A percentile compares a stretch with the other conserved stretches of the same genome.
phyloP scores from a whole-genome alignment of 2,113 vertebrate species.

The Andinoacara biseriatus region DNA sequence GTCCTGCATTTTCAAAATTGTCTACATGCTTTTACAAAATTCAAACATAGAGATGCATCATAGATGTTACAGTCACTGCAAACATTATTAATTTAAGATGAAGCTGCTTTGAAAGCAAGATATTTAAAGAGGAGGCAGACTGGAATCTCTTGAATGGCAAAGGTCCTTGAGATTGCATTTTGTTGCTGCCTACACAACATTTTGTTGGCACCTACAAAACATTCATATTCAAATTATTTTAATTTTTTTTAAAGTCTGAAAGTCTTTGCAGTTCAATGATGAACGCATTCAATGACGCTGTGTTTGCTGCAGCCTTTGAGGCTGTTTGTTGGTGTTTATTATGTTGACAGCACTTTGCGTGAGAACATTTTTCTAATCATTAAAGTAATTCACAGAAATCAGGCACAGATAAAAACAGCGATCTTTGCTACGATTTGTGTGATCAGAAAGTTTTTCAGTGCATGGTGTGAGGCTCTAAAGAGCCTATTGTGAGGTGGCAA shows the following conservation, averaged over 20 bases:
- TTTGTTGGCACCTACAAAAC: neutral
- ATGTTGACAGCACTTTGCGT: neutral
- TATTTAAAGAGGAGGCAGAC: neutral
- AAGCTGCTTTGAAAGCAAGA: neutral
- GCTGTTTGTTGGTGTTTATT: neutral
- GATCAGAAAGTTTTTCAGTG: neutral
- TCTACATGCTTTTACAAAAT: neutral
- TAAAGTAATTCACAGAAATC: neutral
- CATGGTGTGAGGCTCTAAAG: neutral
- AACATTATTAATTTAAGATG: neutral
- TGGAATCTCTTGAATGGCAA: neutral
- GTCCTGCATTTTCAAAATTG: neutral
- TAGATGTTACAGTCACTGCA: neutral
- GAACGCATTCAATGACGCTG: neutral
- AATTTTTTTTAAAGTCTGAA: neutral
- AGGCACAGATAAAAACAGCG: neutral
- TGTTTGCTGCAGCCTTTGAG: neutral
- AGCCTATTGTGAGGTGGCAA: neutral
- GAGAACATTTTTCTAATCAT: neutral
- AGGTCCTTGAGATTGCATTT: neutral
- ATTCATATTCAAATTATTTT: neutral
- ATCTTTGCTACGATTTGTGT: neutral
- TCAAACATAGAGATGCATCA: neutral
- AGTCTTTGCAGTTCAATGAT: neutral
- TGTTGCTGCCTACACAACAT: neutral